These are phyloP conservation scores for Onychomys arenicola DNA, from an alignment of 2,797 vertebrate species.

Conservation along the genomic window DNA sequence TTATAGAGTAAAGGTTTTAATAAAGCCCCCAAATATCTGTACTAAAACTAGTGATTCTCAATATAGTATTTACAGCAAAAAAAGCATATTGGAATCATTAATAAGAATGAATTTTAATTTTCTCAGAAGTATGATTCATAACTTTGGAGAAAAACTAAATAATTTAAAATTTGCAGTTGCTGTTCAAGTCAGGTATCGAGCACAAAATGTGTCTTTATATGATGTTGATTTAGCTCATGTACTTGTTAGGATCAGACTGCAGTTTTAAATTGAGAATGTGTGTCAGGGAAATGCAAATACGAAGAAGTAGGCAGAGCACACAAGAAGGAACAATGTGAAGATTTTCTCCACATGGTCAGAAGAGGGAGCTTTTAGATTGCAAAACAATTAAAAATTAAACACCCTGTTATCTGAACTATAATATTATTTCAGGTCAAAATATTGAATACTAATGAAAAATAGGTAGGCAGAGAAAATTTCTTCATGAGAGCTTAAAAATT, in stretches of 20 bases:
- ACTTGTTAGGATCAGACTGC: neutral
- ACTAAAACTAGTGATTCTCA: neutral
- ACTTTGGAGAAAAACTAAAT: neutral
- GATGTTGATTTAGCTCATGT: constrained; percentile 14
- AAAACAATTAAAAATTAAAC: neutral
- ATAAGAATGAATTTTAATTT: neutral
- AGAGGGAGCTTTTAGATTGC: constrained; percentile 86
- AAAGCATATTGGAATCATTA: neutral
- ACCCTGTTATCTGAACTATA: neutral
- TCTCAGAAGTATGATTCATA: constrained; percentile 12
- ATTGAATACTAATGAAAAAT: constrained; percentile 47
- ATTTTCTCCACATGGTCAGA: constrained; percentile 72
- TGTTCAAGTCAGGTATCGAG: neutral
- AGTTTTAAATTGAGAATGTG: neutral
- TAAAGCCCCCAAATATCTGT: neutral
- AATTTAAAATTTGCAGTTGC: neutral
- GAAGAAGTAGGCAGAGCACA: neutral
- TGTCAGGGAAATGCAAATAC: neutral
- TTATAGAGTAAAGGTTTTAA: neutral
- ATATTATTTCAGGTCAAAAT: constrained; percentile 44
- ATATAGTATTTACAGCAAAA: constrained; percentile 1
- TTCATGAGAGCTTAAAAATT: constrained; percentile 40
- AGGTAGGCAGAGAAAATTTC: constrained; percentile 7
- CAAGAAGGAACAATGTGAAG: neutral
- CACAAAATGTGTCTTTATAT: constrained; percentile 42